Base-by-base conservation (phyloP, 2,888 invertebrate genomes). In the Alloplasta piceator region DNA sequence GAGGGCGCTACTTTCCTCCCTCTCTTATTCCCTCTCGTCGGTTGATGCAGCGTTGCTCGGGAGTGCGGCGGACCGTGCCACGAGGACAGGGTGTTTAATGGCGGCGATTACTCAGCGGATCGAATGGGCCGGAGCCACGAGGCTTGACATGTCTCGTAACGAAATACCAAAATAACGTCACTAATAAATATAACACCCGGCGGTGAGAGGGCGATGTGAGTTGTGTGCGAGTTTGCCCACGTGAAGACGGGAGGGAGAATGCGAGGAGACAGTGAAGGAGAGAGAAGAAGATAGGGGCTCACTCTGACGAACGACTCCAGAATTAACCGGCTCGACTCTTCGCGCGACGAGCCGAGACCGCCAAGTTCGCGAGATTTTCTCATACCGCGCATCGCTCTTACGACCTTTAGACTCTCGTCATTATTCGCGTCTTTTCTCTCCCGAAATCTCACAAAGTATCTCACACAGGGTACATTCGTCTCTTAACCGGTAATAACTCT, bases 111-210 rank as follows among this genome's bases (percentile, higher is more conserved):
- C 89, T 92, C 91, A 91, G 88, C 89, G 89, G 90, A 91, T 92
- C 91, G 92, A 92, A 91, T 86, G 90, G 88, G 88, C 48, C 85
- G 89, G 82, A 87, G 85, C 86, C 86, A 84, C 84, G 70, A 86
- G 85, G 86, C 86, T 88, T 89, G 88, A 90, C 90, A 86, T 86
- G 87, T 87, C 81, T 85, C 87, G 90, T 91, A 91, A 91, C 90
- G 91, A 88, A 90, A 91, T 91, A 91, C 92, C 89, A 89, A 91
- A 92, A 92, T 92, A 91, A 91, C 91, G 91, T 90, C 90, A 89
- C 90, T 90, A 89, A 91, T 91, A 91, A 91, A 91, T 91, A 90
- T 90, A 90, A 81, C 78, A 81, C 70, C 81, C 81, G 68, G 80
- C 73, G 77, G 80, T 81, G 77, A 82, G 77, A 78, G 79, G 72